Base-by-base conservation (phyloP, 2,888 invertebrate genomes). In the Tanypteryx hageni region DNA sequence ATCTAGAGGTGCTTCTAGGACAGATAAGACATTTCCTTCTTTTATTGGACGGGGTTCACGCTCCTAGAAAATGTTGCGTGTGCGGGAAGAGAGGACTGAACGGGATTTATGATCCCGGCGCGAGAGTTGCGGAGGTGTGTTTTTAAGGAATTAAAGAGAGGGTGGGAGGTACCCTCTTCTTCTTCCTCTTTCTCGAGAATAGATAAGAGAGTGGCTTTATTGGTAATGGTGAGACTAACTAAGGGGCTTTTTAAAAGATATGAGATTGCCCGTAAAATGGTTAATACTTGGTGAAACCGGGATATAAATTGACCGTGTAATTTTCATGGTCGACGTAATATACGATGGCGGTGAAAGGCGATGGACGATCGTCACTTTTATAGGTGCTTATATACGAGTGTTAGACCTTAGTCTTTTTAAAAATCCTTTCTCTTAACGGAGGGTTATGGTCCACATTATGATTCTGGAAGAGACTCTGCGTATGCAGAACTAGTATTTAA, bases 141-240 rank as follows among this genome's bases (percentile, higher is more conserved):
- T 76, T 76, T 27, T 76, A 76, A 22, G 44, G 44, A 44, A 44
- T 44, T 44, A 44, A 44, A 44, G 44, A 22, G 27, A 76, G 76
- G 76, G 76, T 76, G 44, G 44, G 1, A 44, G 3, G 1, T 5
- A 3, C 5, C 5, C 44, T 44, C 44, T 44, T 44, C 44, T 44
- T 76, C 22, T 76, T 27, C 22, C 76, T 27, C 76, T 27, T 76
- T 27, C 76, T 76, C 16, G 13, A 44, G 44, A 27, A 76, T 76
- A 76, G 76, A 76, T 76, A 76, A 76, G 76, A 76, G 22, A 76
- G 76, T 76, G 76, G 76, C 14, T 76, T 76, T 76, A 76, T 76
- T 76, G 76, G 76, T 76, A 76, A 76, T 76, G 76, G 76, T 27
- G 76, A 76, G 22, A 27, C 76, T 27, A 76, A 76, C 22, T 76